Evolutionary conservation across 2,888 invertebrate genomes (phyloP).

Genomic region (Gonocerus acuteangulatus): DNA sequence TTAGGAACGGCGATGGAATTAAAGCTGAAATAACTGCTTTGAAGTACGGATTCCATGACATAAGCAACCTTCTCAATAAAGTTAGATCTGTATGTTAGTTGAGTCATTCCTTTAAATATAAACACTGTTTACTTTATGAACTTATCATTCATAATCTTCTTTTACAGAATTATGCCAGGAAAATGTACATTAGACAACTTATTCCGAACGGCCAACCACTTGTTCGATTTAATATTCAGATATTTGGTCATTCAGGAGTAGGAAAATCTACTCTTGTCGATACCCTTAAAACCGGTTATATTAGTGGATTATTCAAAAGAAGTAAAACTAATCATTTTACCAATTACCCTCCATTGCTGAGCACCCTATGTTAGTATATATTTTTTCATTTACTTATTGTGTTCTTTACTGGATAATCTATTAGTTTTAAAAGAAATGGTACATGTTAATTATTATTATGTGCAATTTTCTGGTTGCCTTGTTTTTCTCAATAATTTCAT

Average conservation of each 20-base stretch:
- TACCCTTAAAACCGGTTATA: slow-evolving; percentile 58
- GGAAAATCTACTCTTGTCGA: slow-evolving; percentile 64
- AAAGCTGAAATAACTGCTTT: slow-evolving; percentile 69
- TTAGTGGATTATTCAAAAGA: slow-evolving; percentile 57
- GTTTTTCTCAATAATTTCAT: too few species aligned
- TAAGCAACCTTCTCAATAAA: slow-evolving; percentile 58
- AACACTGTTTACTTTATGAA: neutral
- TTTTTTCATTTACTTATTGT: too few species aligned
- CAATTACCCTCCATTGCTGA: slow-evolving; percentile 31
- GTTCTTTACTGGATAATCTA: too few species aligned
- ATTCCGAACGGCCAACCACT: slow-evolving; percentile 52
- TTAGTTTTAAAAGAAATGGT: too few species aligned
- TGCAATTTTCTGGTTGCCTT: too few species aligned
- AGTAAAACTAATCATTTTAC: slow-evolving; percentile 43
- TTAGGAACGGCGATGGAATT: slow-evolving; percentile 60
- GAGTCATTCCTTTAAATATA: slow-evolving; percentile 37
- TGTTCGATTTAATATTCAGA: slow-evolving; percentile 57
- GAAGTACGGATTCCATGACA: slow-evolving; percentile 61
- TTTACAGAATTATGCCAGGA: slow-evolving; percentile 40
- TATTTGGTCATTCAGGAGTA: slow-evolving; percentile 63
- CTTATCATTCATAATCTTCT: too few species aligned
- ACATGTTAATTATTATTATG: too few species aligned
- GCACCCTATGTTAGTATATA: slow-evolving; percentile 27
- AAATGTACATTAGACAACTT: slow-evolving; percentile 55
- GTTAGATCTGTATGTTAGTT: slow-evolving; percentile 52